phyloP scores from a whole-genome alignment of 2,113 vertebrate species.

The Oostethus manadensis region DNA sequence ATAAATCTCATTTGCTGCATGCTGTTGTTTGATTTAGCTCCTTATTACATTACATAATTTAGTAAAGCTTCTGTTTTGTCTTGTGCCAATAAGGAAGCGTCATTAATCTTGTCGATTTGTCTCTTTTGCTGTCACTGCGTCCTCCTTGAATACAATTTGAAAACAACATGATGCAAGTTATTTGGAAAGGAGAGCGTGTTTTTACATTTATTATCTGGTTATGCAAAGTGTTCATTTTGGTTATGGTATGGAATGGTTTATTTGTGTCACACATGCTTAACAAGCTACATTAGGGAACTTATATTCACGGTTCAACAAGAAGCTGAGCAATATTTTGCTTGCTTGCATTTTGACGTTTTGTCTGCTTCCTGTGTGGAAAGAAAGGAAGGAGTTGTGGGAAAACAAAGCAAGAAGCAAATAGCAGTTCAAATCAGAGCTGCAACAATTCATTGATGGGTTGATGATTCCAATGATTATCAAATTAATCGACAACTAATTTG shows the following conservation, averaged over 20 bases:
- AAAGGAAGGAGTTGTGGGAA: too few species aligned
- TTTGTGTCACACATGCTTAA: too few species aligned
- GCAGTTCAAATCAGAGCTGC: too few species aligned
- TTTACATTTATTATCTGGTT: conserved; percentile 17
- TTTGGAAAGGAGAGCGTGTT: conserved; percentile 26
- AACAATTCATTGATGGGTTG: not conserved
- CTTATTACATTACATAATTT: conserved; percentile 64
- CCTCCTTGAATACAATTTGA: conserved; percentile 51
- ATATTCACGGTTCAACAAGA: too few species aligned
- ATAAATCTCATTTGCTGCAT: conserved; percentile 66
- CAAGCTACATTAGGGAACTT: too few species aligned
- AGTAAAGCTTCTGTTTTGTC: conserved; percentile 59
- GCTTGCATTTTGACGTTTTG: too few species aligned
- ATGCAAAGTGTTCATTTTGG: not conserved
- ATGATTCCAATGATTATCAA: not conserved
- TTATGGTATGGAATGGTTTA: too few species aligned
- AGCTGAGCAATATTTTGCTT: too few species aligned
- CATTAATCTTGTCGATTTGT: conserved; percentile 56
- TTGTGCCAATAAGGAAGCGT: conserved; percentile 37
- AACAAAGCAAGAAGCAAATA: too few species aligned
- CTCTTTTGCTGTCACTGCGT: conserved; percentile 45
- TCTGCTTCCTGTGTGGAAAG: too few species aligned
- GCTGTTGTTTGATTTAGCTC: conserved; percentile 66
- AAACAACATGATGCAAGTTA: conserved; percentile 24
- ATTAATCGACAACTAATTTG: too few species aligned